Evolutionary conservation across 2,888 invertebrate species (phyloP), one percentile per base, ranked within the genome.

Genomic region (Mylabris sibirica): DNA sequence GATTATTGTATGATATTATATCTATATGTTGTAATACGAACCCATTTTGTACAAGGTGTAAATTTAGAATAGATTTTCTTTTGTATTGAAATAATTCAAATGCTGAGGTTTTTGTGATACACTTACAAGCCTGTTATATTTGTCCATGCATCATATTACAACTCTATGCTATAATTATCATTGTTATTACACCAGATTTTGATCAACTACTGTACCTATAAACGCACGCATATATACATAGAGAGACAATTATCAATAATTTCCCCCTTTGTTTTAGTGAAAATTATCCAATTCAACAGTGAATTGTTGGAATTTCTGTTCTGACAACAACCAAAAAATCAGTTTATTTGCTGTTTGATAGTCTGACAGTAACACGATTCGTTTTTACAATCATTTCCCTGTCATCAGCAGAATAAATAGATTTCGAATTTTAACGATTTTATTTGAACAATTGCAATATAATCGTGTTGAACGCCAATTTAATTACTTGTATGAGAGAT

Each of bases 381-480:
- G 67, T 76, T 74, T 22, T 26, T 71, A 70, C 66, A 68, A 24
- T 73, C 70, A 76, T 76, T 76, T 75, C 74, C 73, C 71, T 72
- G 64, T 62, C 61, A 76, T 79, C 80, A 79, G 78, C 79, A 74
- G 75, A 78, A 78, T 76, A 75, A 78, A 78, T 78, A 75, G 76
- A 24, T 75, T n/a, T 73, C 74, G 74, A 78, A 74, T 77, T 79
- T 78, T 79, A 71, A 73, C 76, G 76, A 77, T 78, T n/a, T n/a
- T 78, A 78, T 79, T 78, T 75, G 77, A 75, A 81, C 80, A 81
- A 81, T 81, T 76, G 78, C 75, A 66, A 75, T 72, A 77, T 77
- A 80, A 80, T 78, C 78, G 75, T 78, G 76, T 81, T 80, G 79
- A 79, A 77, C 70, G 70, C 72, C 68, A 77, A 79, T 80, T 79